Percentiles rank a stretch among this genome's conserved stretches.
Evolutionary conservation across 2,113 vertebrate species (phyloP).

Genomic region (Bucco capensis): DNA sequence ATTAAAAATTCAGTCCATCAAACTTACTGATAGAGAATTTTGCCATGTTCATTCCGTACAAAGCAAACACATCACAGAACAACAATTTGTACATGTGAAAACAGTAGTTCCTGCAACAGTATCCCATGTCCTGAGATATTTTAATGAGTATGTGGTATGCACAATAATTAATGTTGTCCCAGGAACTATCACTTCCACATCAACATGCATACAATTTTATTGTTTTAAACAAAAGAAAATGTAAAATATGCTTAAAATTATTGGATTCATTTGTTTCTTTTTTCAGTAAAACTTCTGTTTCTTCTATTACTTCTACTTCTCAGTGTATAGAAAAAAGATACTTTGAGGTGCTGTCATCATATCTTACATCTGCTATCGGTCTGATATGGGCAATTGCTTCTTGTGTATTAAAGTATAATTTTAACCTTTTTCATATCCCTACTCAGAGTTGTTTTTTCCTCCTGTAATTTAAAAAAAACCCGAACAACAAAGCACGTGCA

Average conservation of each 20-base stretch:
- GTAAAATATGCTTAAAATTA: background rate
- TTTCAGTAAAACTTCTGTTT: background rate
- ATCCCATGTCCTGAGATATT: background rate
- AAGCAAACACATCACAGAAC: background rate
- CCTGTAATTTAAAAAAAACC: no score
- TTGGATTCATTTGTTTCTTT: background rate
- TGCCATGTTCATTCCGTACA: background rate
- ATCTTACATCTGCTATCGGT: background rate
- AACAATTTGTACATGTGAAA: background rate
- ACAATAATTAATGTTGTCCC: background rate
- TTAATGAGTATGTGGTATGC: background rate
- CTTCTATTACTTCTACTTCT: background rate
- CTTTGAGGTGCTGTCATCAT: background rate
- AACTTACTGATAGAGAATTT: background rate
- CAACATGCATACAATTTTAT: background rate
- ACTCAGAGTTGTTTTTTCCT: accelerated
- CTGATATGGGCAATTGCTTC: background rate
- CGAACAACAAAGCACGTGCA: no score
- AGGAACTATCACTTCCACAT: background rate
- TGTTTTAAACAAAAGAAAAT: background rate
- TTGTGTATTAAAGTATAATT: background rate
- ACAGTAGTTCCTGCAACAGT: background rate
- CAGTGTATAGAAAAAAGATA: background rate
- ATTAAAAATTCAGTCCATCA: background rate
- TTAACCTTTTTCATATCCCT: background rate